A percentile compares a stretch with the other conserved stretches of the same genome.
phyloP scores from a whole-genome alignment of 2,113 vertebrate species.

The Thermophis baileyi region DNA sequence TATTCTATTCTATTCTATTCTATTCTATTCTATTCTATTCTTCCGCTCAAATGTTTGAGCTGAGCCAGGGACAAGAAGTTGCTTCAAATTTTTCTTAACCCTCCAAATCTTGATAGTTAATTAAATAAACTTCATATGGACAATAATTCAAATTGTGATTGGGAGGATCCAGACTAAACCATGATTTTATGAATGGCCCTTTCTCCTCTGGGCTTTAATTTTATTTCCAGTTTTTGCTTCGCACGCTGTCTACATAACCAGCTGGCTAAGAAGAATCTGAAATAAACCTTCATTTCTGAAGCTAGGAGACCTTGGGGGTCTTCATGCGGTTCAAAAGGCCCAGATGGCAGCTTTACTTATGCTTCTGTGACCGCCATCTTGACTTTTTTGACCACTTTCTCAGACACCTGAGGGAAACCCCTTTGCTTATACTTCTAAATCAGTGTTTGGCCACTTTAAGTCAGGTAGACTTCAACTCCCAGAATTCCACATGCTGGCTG shows the following conservation, averaged over 20 bases:
- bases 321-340: not conserved
- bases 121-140: not conserved
- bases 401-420: not conserved
- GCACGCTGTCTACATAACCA: not conserved
- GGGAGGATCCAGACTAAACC: not conserved
- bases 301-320: not conserved
- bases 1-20: too few species aligned
- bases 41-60: not conserved
- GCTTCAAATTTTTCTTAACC: not conserved
- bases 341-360: not conserved
- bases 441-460: not conserved
- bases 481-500: not conserved
- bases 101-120: not conserved
- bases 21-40: too few species aligned
- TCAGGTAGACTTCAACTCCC: not conserved
- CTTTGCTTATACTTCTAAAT: not conserved
- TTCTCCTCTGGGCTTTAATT: not conserved
- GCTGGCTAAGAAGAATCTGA: not conserved
- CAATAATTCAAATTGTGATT: not conserved
- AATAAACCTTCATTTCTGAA: not conserved
- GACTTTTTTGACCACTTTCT: not conserved
- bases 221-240: not conserved
- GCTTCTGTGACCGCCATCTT: not conserved
- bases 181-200: not conserved
- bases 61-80: not conserved